Base-by-base conservation (phyloP, 2,888 invertebrate genomes). In the Acrobasis suavella region DNA sequence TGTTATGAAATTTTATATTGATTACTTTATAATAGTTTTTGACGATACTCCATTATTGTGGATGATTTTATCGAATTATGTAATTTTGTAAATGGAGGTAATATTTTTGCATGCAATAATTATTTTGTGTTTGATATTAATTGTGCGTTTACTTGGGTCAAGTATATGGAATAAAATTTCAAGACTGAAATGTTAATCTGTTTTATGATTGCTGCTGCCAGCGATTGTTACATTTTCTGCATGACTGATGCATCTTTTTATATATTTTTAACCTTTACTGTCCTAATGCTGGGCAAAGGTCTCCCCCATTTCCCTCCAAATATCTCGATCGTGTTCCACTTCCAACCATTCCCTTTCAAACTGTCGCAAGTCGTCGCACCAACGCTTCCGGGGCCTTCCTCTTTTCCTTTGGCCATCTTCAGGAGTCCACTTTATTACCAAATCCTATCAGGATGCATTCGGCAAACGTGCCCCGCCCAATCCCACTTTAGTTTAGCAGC, bases 41-140 rank as follows among this genome's bases (percentile, higher is more conserved):
- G 80, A 84, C 78, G 69, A 68, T 71, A 70, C 64, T 81, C 82
- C 80, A 85, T 81, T 86, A 81, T 86, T 87, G 79, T 85, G 82
- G 80, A 78, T 75, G 72, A 70, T 78, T 82, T 82, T 77, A 78
- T 75, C 66, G 67, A 71, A 77, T 81, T 78, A 78, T 81, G 74
- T 77, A 74, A 67, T 73, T 73, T 77, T 73, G 66, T 71, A 67
- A 67, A 54, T 63, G 54, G 16, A 64, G 60, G 61, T 72, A 75
- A 73, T 72, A 72, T 77, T 79, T 78, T 81, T 83, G 83, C 82
- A 83, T 85, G 83, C 77, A 79, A 71, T 82, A 66, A 72, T 78
- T 72, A 76, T 75, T n/a, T 79, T 77, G 70, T 76, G 72, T 72
- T 65, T 82, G 37, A 82, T 82, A 81, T 69, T 76, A 64, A 73